Conservation (phyloP, 2,797 vertebrate genomes). For the Coregonus ussuriensis region DNA sequence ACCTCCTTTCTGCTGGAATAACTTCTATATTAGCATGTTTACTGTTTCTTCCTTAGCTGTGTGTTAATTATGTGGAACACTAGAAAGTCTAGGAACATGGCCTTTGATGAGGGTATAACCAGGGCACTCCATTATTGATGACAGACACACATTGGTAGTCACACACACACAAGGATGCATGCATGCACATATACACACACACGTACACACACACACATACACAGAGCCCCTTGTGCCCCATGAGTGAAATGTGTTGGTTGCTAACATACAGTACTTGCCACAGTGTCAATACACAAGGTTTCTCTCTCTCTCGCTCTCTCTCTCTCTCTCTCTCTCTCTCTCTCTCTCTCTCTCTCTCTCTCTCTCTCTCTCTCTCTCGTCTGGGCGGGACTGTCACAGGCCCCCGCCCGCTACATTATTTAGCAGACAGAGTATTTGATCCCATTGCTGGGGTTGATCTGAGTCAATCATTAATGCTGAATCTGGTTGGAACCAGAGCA, state of each 20-base stretch:
- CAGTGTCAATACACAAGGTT: constrained; percentile 63
- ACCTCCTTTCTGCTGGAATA: constrained; percentile 14
- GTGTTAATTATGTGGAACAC: constrained; percentile 75
- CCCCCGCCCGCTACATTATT: constrained; percentile 72
- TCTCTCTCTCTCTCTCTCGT: not conserved
- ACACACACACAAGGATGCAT: not conserved
- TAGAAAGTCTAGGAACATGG: constrained; percentile 44
- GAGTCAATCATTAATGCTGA: constrained; percentile 70
- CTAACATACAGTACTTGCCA: constrained; percentile 61
- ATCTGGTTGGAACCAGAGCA: constrained; percentile 53
- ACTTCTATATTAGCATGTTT: constrained; percentile 55
- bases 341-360: no score
- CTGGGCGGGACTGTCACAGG: constrained; percentile 64
- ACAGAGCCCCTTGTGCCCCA: not conserved
- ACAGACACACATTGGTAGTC: constrained; percentile 72
- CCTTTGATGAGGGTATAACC: constrained; percentile 75
- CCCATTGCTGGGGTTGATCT: constrained; percentile 59
- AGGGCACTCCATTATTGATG: constrained; percentile 78
- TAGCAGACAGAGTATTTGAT: constrained; percentile 72
- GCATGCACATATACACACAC: not conserved
- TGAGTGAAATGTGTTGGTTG: constrained; percentile 27
- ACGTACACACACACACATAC: constrained; percentile 19
- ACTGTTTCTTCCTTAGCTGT: constrained; percentile 42
- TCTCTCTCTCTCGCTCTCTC: not conserved
- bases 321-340: no score